phyloP scores from a whole-genome alignment of 2,888 invertebrate species.

The Petrolisthes cinctipes region DNA sequence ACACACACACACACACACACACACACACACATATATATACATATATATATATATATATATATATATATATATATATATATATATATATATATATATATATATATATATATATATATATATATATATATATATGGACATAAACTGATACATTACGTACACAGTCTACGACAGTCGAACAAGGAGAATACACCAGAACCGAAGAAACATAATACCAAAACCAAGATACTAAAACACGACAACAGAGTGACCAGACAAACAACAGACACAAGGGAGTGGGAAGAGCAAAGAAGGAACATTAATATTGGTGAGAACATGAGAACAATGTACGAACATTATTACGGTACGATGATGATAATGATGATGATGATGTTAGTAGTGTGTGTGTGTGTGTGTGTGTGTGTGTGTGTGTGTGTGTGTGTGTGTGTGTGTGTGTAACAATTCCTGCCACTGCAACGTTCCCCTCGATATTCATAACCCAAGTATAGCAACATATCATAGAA shows the following conservation, averaged over 20 bases:
- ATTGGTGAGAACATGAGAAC: not conserved
- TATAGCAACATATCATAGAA: not conserved
- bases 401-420: conserved; percentile 7
- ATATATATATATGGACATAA: not conserved
- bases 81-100: not conserved
- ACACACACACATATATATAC: not conserved
- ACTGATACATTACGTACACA: not conserved
- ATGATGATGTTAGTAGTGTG: not conserved
- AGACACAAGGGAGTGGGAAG: not conserved
- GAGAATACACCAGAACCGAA: too few species aligned
- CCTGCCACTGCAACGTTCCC: too few species aligned
- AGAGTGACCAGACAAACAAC: too few species aligned
- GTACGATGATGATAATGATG: not conserved
- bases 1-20: too few species aligned
- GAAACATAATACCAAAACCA: too few species aligned
- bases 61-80: not conserved
- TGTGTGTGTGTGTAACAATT: not conserved
- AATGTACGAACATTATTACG: not conserved
- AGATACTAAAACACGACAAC: too few species aligned
- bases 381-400: conserved; percentile 19
- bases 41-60: too few species aligned
- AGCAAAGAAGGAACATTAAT: not conserved
- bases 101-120: not conserved
- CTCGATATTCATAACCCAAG: too few species aligned
- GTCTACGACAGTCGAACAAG: too few species aligned